phyloP scores from a whole-genome alignment of 1,140 invertebrate species.

The Danaus melanippus region DNA sequence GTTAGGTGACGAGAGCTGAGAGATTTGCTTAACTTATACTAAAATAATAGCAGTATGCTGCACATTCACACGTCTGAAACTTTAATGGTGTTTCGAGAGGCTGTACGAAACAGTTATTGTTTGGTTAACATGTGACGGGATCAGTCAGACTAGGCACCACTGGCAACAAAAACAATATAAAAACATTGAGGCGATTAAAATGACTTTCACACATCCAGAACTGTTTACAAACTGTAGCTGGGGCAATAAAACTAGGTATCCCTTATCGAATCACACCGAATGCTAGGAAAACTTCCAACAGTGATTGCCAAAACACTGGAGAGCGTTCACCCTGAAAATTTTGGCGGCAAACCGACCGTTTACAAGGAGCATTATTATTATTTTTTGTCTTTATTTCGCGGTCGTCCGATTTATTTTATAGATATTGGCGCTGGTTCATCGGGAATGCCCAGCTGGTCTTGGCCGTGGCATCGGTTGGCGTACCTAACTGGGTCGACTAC shows the following conservation, averaged over 20 bases:
- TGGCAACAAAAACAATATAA: too few relatives aligned
- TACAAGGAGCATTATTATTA: constrained; percentile 64
- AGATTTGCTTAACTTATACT: too few relatives aligned
- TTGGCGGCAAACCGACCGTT: constrained; percentile 59
- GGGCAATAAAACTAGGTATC: constrained; percentile 28
- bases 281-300: constrained; percentile 64
- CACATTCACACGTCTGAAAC: too few relatives aligned
- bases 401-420: constrained; percentile 68
- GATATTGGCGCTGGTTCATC: constrained; percentile 66
- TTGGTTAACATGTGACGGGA: too few relatives aligned
- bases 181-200: background rate
- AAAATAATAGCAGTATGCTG: too few relatives aligned
- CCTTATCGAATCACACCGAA: constrained; percentile 52
- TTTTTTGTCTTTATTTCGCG: constrained; percentile 47
- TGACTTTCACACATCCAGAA: constrained; percentile 5
- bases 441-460: constrained; percentile 64
- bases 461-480: constrained; percentile 65
- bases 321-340: constrained; percentile 62
- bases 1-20: too few relatives aligned
- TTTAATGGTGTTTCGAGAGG: too few relatives aligned
- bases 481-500: constrained; percentile 62
- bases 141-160: too few relatives aligned
- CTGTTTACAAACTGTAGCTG: constrained; percentile 39
- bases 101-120: too few relatives aligned
- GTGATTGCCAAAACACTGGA: constrained; percentile 65